Conservation (phyloP, 2,888 invertebrate species). For the Dasypogon diadema region DNA sequence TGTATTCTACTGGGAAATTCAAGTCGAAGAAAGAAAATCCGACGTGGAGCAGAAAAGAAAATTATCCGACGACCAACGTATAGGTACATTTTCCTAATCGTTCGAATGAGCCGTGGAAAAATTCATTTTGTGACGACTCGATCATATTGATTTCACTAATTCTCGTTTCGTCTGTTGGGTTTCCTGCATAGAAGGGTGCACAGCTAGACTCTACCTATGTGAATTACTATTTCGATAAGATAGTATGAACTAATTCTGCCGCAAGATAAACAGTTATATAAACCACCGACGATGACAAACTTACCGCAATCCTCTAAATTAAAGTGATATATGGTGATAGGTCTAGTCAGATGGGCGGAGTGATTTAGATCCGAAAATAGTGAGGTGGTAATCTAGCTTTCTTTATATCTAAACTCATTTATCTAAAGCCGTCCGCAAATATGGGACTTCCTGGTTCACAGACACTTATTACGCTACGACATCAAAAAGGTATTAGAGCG, state of each 20-base stretch:
- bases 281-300: neutral
- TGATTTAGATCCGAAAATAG: slow-evolving; percentile 13
- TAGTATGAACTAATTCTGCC: neutral
- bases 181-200: neutral
- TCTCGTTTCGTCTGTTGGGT: neutral
- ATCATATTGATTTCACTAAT: slow-evolving; percentile 2
- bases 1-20: slow-evolving; percentile 23
- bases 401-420: neutral
- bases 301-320: neutral
- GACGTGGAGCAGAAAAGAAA: slow-evolving; percentile 28
- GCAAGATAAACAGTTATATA: neutral
- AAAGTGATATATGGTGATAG: neutral
- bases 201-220: no score
- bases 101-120: neutral
- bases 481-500: no score
- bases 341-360: neutral
- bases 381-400: neutral
- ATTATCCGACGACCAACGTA: neutral
- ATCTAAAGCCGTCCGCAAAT: neutral
- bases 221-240: neutral
- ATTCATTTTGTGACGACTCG: neutral
- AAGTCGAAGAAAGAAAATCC: neutral
- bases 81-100: slow-evolving; percentile 6
- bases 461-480: no score
- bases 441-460: neutral